These are phyloP conservation scores for Ceramica pisi DNA, from an alignment of 2,888 invertebrate genomes.

Conservation along the genomic window DNA sequence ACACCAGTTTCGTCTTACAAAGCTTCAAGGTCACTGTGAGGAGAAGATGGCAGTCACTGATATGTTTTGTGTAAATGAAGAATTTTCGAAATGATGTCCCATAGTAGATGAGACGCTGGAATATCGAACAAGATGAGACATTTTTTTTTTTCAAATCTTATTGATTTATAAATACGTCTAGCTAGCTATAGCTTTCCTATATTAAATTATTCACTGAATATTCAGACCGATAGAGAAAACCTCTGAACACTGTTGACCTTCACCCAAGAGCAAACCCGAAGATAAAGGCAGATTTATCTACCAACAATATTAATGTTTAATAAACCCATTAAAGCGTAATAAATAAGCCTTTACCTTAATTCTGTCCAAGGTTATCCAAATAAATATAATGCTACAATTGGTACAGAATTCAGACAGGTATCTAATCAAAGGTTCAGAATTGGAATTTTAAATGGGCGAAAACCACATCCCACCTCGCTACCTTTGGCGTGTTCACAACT, in stretches of 20 bases:
- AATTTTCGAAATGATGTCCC: too few species aligned
- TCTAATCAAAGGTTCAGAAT: conserved; percentile 72
- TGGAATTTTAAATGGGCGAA: conserved; percentile 79
- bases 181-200: too few species aligned
- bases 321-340: background rate
- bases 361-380: conserved; percentile 27
- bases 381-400: conserved; percentile 52
- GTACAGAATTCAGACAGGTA: conserved; percentile 49
- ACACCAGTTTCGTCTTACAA: too few species aligned
- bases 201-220: too few species aligned
- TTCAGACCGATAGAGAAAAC: background rate
- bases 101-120: too few species aligned
- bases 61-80: too few species aligned
- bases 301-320: background rate
- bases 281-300: background rate
- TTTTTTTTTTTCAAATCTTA: too few species aligned
- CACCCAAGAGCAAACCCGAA: background rate
- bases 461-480: conserved; percentile 73
- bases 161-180: too few species aligned
- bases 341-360: conserved; percentile 1
- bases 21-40: too few species aligned
- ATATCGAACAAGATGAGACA: too few species aligned
- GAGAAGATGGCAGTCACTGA: too few species aligned
- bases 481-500: conserved; percentile 65
- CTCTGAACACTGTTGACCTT: background rate